phyloP scores from a whole-genome alignment of 2,888 invertebrate species.

The Latheticus oryzae region DNA sequence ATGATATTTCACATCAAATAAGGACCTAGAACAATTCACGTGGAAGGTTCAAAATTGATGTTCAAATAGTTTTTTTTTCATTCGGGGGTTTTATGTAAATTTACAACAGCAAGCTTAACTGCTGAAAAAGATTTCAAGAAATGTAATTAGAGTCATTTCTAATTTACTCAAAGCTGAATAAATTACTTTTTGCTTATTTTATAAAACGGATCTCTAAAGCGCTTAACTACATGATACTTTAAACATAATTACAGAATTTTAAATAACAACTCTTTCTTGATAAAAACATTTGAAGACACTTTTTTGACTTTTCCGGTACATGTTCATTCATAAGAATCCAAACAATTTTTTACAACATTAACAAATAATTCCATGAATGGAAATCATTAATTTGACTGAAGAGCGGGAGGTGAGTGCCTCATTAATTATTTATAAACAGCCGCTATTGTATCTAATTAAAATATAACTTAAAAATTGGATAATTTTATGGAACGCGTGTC shows the following conservation, averaged over 20 bases:
- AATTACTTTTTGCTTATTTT: constrained; percentile 23
- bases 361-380: constrained; percentile 24
- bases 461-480: no score
- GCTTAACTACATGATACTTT: constrained; percentile 2
- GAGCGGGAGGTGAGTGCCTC: constrained; percentile 9
- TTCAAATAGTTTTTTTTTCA: constrained; percentile 22
- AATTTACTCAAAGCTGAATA: constrained; percentile 26
- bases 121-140: constrained; percentile 27
- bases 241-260: constrained; percentile 11
- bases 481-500: no score
- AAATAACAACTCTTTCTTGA: constrained; percentile 8
- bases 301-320: constrained; percentile 1
- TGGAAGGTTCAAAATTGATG: constrained; percentile 43
- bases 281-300: no score
- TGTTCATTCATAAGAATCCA: constrained; percentile 28
- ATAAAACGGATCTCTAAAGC: background rate
- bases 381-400: constrained; percentile 6
- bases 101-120: constrained; percentile 24
- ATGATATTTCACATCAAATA: constrained; percentile 32
- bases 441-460: constrained; percentile 8
- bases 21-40: constrained; percentile 37
- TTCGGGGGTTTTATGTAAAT: constrained; percentile 29
- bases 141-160: constrained; percentile 30
- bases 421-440: constrained; percentile 25
- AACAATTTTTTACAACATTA: constrained; percentile 22